Evolutionary conservation across 2,888 invertebrate genomes (phyloP).

Genomic region (Epiperipatus broadwayi): DNA sequence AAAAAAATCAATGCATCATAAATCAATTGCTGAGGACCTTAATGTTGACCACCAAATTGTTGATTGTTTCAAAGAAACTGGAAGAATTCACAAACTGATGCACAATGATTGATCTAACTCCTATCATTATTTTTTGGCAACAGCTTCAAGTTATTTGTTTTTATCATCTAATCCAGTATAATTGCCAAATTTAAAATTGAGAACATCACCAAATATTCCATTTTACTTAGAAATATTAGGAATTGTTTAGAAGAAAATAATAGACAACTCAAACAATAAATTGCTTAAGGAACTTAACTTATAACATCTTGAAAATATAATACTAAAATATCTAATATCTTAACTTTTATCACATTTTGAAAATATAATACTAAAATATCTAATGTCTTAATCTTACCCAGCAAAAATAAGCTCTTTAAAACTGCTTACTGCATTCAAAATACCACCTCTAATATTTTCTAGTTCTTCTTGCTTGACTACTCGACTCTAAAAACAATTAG

Average conservation of each 20-base stretch:
- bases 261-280: not conserved
- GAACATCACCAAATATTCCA: too few species aligned
- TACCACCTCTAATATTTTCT: constrained; percentile 7
- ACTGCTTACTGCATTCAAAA: not conserved
- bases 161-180: too few species aligned
- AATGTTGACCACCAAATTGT: too few species aligned
- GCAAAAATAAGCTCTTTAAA: not conserved
- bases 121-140: too few species aligned
- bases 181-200: too few species aligned
- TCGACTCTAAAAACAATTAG: not conserved
- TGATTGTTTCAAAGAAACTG: too few species aligned
- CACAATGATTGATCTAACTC: too few species aligned
- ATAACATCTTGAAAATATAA: not conserved
- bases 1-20: too few species aligned
- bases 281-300: not conserved
- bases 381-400: constrained; percentile 4
- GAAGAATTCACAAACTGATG: too few species aligned
- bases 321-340: not conserved
- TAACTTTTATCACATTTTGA: not conserved
- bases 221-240: too few species aligned
- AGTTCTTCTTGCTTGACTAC: not conserved
- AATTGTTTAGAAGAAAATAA: not conserved
- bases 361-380: not conserved
- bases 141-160: too few species aligned
- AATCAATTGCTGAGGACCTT: too few species aligned